Base-by-base conservation (phyloP, 2,797 vertebrate species). In the Eulemur mongoz region DNA sequence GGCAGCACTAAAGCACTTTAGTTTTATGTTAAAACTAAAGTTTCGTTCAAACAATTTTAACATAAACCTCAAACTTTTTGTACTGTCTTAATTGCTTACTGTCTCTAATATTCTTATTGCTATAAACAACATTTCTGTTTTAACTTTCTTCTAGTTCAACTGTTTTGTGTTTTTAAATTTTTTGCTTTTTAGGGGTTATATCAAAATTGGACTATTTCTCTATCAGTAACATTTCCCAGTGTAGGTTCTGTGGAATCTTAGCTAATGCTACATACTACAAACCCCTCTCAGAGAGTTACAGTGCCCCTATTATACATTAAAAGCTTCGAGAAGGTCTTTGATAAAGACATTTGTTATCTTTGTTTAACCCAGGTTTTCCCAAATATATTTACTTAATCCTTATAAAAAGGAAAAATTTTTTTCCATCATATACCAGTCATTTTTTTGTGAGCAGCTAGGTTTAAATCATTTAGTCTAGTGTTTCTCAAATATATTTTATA, bases 11-110 rank as follows among this genome's bases (percentile, higher is more conserved):
- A 98, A 92, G 59, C 97, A 90, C 70, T 95, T 88, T 79, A 65
- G 25, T 95, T 96, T 97, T 92, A 76, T 72, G 40, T 95, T 20
- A 83, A 57, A 57, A 57, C 54, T 57, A 23, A 57, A 70, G 73
- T 96, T 96, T 81, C 75, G n/a, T 84, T 97, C 88, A 92, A 93
- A 88, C 9, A 65, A 20, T 93, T 94, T 86, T 92, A 95, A 91
- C 87, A 85, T 95, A 88, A 93, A 95, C 87, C 70, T 86, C 76
- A 52, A 93, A 91, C 43, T 61, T 95, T 87, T 97, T 86, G 35
- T 92, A 89, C 73, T 63, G 30, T 94, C 50, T 95, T 92, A 96
- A 95, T 97, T 96, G 79, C 91, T 97, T 97, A n/a, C 79, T 87
- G 2, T 94, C 67, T 92, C 78, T 94, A 94, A 82, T 96, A 94